Base-by-base conservation (phyloP, 2,113 vertebrate species). In the Labeo catla region DNA sequence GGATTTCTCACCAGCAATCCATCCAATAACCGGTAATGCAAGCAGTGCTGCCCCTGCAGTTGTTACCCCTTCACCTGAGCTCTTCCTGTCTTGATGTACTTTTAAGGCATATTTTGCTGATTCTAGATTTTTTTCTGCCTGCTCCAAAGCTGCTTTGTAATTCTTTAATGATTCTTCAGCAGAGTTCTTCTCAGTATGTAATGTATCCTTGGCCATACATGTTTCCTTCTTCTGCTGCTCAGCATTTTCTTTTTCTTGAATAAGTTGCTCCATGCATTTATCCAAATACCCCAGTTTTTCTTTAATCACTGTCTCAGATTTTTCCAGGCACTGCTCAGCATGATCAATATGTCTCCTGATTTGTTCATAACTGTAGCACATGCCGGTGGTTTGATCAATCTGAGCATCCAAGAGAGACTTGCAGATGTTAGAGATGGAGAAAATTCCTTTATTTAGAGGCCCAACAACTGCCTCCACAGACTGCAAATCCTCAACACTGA, bases 341-440 rank as follows among this genome's bases (percentile, higher is more conserved):
- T 19, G n/a, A 8, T 73, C 66, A 52, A 87, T 87, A 15, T 84
- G 82, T 8, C 50, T 10, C 21, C 86, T 80, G 45, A 87, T 87
- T 77, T 39, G 4, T n/a, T 8, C 11, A 39, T 87, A 50, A 47
- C 65, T 63, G 23, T 16, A 52, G 43, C 82, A 28, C 28, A 28
- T 28, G 28, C 28, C 43, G 65, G 47, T 73, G 12, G 39, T 11
- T 1, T 19, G 82, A 74, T 84, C 12, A 19, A 87, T 45, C 8
- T 63, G 36, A 23, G 76, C 52, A 79, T 47, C 9, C 16, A 63
- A 10, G 50, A 80, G 74, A 16, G n/a, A 16, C 23, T 72, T 36
- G 10, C 34, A 79, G 3, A 84, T 23, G 1, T 47, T 23, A n/a
- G 79, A 49, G 47, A 49, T 49, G 10, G 47, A 49, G 9, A 49